A percentile compares a stretch with the other conserved stretches of the same genome.
phyloP scores from a whole-genome alignment of 2,113 vertebrate species.

The Megalops atlanticus region DNA sequence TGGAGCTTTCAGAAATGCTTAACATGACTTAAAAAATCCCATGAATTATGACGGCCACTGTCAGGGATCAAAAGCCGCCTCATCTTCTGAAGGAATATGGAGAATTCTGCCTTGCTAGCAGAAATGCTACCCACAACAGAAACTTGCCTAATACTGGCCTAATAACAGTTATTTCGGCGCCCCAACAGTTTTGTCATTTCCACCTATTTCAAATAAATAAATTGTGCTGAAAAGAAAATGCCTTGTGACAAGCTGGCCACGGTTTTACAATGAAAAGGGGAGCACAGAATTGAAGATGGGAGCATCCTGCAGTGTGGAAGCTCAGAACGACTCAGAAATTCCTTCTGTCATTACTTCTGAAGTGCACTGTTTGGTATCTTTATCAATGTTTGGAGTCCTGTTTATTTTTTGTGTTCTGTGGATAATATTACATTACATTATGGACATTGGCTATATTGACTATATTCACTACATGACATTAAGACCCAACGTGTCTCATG shows the following conservation, averaged over 20 bases:
- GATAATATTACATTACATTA: too few relatives aligned
- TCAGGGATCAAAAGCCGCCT: background rate
- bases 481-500: background rate
- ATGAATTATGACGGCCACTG: background rate
- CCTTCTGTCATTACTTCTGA: too few relatives aligned
- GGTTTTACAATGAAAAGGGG: too few relatives aligned
- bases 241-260: too few relatives aligned
- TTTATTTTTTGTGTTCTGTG: too few relatives aligned
- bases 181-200: background rate
- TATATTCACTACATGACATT: background rate
- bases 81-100: background rate
- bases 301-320: too few relatives aligned
- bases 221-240: background rate
- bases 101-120: background rate
- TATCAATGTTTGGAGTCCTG: too few relatives aligned
- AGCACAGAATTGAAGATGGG: too few relatives aligned
- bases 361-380: too few relatives aligned
- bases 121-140: background rate
- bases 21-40: background rate
- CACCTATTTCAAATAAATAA: background rate
- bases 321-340: too few relatives aligned
- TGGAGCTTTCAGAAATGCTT: background rate
- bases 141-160: background rate
- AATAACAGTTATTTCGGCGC: background rate
- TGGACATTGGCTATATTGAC: too few relatives aligned